Base-by-base conservation (phyloP, 2,797 vertebrate genomes). In the Tokudaia muenninki region DNA sequence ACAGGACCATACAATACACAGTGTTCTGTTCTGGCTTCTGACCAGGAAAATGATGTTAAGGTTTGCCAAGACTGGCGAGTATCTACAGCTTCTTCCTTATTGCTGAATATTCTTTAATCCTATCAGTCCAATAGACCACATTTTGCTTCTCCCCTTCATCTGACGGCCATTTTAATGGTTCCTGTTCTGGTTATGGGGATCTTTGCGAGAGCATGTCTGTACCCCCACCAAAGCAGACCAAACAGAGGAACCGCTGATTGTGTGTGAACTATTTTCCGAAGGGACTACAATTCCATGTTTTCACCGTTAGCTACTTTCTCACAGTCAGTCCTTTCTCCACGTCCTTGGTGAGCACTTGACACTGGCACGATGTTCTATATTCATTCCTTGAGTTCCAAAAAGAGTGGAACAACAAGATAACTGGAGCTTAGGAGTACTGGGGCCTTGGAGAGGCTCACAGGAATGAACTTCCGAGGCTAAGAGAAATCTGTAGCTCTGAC, bases 381-480 rank as follows among this genome's bases (percentile, higher is more conserved):
- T 37, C n/a, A 83, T 50, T 72, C 17, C 21, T 8, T 17, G 16
- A 14, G 10, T 0, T 13, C 47, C 72, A 84, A 31, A 29, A 65
- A 0, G 52, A 86, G 52, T 70, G 16, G 2, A 2, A 21, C 3
- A 34, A 92, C 12, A 37, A 57, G 67, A 22, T 21, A 0, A 0
- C 6, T 9, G n/a, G 41, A 75, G 50, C 21, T 31, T 47, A 2
- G 52, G 26, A 31, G 19, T 80, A 6, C 50, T 2, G 13, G 19
- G 63, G 12, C 75, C 74, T 34, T 5, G 0, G 22, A 57, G 41
- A 82, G 86, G 3, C 61, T 95, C 50, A 6, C 1, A 31, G 50
- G 50, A n/a, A 81, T 31, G 19, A 29, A 52, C 74, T 55, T 65
- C 52, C 13, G 0, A 57, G 24, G 52, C 3, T 7, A 34, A 81